Percentiles rank a stretch among this genome's conserved stretches.
These are phyloP conservation scores for Neodiprion fabricii DNA, from an alignment of 1,140 invertebrate species.

Conservation along the genomic window DNA sequence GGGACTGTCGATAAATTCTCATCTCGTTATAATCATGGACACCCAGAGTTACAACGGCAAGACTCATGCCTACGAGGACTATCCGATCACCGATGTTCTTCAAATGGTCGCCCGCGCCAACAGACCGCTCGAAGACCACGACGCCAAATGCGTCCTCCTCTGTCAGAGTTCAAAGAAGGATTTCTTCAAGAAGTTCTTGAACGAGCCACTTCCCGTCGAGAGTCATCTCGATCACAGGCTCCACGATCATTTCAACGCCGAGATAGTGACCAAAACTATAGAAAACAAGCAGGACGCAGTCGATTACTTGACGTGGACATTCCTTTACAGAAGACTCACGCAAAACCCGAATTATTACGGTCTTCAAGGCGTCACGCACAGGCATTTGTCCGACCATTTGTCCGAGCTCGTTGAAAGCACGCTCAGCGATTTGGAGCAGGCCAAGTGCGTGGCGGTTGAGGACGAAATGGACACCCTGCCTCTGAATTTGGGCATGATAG, in stretches of 20 bases:
- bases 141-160: slow-evolving; percentile 95
- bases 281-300: slow-evolving; percentile 99
- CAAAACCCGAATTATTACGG: slow-evolving; percentile 99
- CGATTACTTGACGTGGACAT: slow-evolving; percentile 99
- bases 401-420: slow-evolving; percentile 98
- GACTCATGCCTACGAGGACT: slow-evolving; percentile 93
- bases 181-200: slow-evolving; percentile 98
- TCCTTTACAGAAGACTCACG: slow-evolving; percentile 94
- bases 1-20: slow-evolving; percentile 86
- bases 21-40: slow-evolving; percentile 97
- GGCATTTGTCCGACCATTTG: slow-evolving; percentile 96
- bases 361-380: slow-evolving; percentile 94
- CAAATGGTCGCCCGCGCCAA: slow-evolving; percentile 97
- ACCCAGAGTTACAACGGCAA: slow-evolving; percentile 98
- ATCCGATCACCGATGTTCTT: slow-evolving; percentile 95
- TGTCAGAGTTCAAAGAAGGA: slow-evolving; percentile 98
- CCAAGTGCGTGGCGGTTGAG: slow-evolving; percentile 97
- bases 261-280: slow-evolving; percentile 99
- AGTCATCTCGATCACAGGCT: slow-evolving; percentile 96
- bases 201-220: slow-evolving; percentile 97
- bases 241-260: slow-evolving; percentile 99
- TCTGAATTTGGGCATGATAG: slow-evolving; percentile 99
- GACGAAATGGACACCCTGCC: slow-evolving; percentile 97
- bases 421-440: slow-evolving; percentile 93
- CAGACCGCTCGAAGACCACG: slow-evolving; percentile 88